A percentile compares a stretch with the other conserved stretches of the same genome.
Conservation (phyloP, 2,888 invertebrate species). For the Cosmorhoe ocellata region DNA sequence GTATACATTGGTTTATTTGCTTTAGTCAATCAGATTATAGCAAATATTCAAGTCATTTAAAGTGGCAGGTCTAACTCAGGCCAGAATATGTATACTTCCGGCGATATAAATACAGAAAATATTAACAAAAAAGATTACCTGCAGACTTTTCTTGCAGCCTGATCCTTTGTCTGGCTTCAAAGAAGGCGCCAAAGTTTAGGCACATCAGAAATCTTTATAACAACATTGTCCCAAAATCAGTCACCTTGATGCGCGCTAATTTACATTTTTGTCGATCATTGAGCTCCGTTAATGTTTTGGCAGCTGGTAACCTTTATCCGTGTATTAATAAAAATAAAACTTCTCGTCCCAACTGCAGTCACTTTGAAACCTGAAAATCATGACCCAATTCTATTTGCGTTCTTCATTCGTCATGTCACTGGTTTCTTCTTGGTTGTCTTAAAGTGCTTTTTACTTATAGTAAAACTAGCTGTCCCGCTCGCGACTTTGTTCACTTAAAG, state of each 20-base stretch:
- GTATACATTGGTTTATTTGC: background rate
- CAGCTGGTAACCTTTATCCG: conserved; percentile 31
- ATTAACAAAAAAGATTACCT: too few species aligned
- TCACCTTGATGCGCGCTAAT: conserved; percentile 35
- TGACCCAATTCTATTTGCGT: conserved; percentile 22
- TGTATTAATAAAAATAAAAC: conserved; percentile 30
- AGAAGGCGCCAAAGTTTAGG: background rate
- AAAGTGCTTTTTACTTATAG: too few species aligned
- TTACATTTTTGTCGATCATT: conserved; percentile 32
- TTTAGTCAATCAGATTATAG: background rate
- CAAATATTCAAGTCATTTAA: too few species aligned
- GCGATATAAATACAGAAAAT: too few species aligned
- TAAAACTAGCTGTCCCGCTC: too few species aligned
- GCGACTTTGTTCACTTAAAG: too few species aligned
- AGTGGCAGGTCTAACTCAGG: too few species aligned
- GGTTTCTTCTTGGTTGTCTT: background rate
- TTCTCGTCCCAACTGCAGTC: conserved; percentile 27
- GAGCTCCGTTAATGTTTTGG: conserved; percentile 33
- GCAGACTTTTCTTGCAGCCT: background rate
- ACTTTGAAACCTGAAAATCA: conserved; percentile 26
- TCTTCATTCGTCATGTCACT: background rate
- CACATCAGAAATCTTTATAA: conserved; percentile 12
- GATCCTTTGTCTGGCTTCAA: background rate
- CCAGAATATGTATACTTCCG: too few species aligned
- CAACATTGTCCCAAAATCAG: conserved; percentile 29